Conservation (phyloP, 1,140 invertebrate species). For the Drosophila sucinea region DNA sequence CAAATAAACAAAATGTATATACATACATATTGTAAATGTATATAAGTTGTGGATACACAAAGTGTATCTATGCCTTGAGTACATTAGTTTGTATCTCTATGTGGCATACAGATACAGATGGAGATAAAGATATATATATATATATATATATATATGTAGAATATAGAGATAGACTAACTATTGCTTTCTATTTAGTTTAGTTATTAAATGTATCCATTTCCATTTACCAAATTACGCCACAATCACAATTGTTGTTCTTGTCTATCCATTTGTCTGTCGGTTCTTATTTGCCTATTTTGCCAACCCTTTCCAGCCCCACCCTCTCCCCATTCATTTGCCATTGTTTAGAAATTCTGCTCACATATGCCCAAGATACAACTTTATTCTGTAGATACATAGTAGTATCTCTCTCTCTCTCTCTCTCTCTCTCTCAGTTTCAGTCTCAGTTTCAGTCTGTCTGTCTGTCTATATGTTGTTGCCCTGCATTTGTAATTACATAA, state of each 20-base stretch:
- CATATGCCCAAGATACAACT: slow-evolving; percentile 20
- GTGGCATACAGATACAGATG: neutral
- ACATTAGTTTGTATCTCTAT: no score
- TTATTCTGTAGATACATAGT: slow-evolving; percentile 3
- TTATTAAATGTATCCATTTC: slow-evolving; percentile 77
- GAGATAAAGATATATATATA: neutral
- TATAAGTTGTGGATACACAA: neutral
- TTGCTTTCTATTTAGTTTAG: slow-evolving; percentile 72
- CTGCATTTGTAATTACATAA: slow-evolving; percentile 72
- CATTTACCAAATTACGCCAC: slow-evolving; percentile 64
- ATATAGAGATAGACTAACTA: neutral
- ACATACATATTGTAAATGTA: slow-evolving; percentile 9
- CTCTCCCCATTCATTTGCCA: neutral
- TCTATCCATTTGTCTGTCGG: slow-evolving; percentile 17
- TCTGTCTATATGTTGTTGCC: neutral
- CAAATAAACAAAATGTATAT: slow-evolving; percentile 59
- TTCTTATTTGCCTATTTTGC: slow-evolving; percentile 33
- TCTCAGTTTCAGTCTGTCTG: neutral
- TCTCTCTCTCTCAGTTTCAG: neutral
- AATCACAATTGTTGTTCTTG: slow-evolving; percentile 42
- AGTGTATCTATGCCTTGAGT: no score
- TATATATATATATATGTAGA: no score
- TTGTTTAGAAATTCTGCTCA: slow-evolving; percentile 15
- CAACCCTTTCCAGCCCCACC: neutral
- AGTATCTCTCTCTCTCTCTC: neutral